Evolutionary conservation across 2,888 invertebrate genomes (phyloP).

Genomic region (Platycheirus rosarum): DNA sequence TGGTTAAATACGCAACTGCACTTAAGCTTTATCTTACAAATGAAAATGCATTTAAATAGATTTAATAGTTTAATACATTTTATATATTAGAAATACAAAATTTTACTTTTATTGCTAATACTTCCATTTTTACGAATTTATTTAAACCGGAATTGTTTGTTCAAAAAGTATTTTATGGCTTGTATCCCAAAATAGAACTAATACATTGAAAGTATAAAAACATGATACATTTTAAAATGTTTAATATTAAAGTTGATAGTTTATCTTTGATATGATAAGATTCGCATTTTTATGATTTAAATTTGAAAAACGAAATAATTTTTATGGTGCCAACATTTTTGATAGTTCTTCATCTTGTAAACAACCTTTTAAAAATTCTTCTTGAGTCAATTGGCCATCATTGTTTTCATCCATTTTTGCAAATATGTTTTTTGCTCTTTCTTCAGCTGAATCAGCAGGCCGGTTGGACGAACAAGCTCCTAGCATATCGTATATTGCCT

Average conservation of each 20-base stretch:
- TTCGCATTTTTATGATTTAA: conserved; percentile 53
- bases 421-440: conserved; percentile 99
- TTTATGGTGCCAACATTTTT: conserved; percentile 97
- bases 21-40: too few relatives aligned
- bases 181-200: conserved; percentile 26
- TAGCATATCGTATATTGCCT: conserved; percentile 99
- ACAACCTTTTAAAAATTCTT: conserved; percentile 98
- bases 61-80: too few relatives aligned
- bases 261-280: conserved; percentile 65
- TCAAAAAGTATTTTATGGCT: conserved; percentile 17
- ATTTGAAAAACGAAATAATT: conserved; percentile 50
- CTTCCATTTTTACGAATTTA: too few relatives aligned
- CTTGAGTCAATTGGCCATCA: conserved; percentile 98
- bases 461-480: conserved; percentile 98
- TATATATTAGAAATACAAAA: too few relatives aligned
- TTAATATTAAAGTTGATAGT: conserved; percentile 53
- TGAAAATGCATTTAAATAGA: too few relatives aligned
- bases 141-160: too few relatives aligned
- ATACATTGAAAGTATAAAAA: conserved; percentile 54
- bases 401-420: conserved; percentile 99
- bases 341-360: conserved; percentile 97
- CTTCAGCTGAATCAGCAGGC: conserved; percentile 97
- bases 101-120: too few relatives aligned
- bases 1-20: too few relatives aligned
- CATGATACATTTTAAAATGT: conserved; percentile 64